Percentiles rank a stretch among this genome's conserved stretches.
These are phyloP conservation scores for Saturnia japonica DNA, from an alignment of 2,888 invertebrate genomes.

Conservation along the genomic window DNA sequence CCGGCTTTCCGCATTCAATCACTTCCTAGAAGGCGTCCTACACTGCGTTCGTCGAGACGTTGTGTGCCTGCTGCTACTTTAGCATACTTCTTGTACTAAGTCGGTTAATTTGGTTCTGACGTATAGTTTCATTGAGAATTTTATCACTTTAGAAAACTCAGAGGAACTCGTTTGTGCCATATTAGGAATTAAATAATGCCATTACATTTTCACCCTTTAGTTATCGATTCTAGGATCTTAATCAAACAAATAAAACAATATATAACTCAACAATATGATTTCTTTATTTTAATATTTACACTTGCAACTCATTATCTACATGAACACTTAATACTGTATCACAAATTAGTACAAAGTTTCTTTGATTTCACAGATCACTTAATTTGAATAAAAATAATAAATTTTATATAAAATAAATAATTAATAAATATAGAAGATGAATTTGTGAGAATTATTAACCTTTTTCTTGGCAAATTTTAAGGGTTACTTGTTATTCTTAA, in stretches of 20 bases:
- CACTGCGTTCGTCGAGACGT: too few relatives aligned
- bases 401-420: constrained; percentile 42
- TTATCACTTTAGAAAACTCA: too few relatives aligned
- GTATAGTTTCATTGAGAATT: too few relatives aligned
- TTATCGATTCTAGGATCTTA: background rate
- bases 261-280: constrained; percentile 34
- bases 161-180: background rate
- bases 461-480: constrained; percentile 8
- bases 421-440: background rate
- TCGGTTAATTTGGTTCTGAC: too few relatives aligned
- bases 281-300: constrained; percentile 57
- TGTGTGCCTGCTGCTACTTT: background rate
- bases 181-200: background rate
- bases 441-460: background rate
- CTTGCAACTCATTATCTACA: constrained; percentile 50
- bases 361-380: constrained; percentile 45
- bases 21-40: too few relatives aligned
- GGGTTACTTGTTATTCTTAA: background rate
- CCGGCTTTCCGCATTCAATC: too few relatives aligned
- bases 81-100: background rate
- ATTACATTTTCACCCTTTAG: background rate
- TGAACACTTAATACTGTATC: constrained; percentile 50
- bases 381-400: constrained; percentile 55
- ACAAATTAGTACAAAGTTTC: background rate
- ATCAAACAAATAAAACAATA: constrained; percentile 36